A percentile compares a stretch with the other conserved stretches of the same genome.
These are phyloP conservation scores for Incurvaria masculella DNA, from an alignment of 2,888 invertebrate genomes.

Conservation along the genomic window DNA sequence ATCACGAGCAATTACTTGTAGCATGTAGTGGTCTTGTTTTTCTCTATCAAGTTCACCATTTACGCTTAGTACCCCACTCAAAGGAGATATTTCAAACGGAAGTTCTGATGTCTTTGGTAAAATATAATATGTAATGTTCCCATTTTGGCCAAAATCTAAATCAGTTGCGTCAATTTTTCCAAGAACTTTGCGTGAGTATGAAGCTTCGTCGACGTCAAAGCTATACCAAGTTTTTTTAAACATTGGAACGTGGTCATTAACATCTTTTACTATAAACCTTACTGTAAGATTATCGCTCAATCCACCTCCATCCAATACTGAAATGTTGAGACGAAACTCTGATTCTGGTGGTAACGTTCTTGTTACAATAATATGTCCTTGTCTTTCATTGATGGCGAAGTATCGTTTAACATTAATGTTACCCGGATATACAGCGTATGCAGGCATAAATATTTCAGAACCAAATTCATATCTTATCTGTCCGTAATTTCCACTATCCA, in stretches of 20 bases:
- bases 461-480: slow-evolving; percentile 68
- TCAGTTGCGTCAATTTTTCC: slow-evolving; percentile 78
- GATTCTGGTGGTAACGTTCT: slow-evolving; percentile 70
- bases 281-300: slow-evolving; percentile 67
- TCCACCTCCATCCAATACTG: slow-evolving; percentile 74
- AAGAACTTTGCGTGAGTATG: slow-evolving; percentile 65
- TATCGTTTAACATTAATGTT: slow-evolving; percentile 58
- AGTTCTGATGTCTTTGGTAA: slow-evolving; percentile 42
- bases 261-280: slow-evolving; percentile 70
- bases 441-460: slow-evolving; percentile 64
- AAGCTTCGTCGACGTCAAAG: slow-evolving; percentile 78
- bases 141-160: slow-evolving; percentile 76
- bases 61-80: slow-evolving; percentile 67
- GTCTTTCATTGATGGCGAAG: slow-evolving; percentile 71
- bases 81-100: slow-evolving; percentile 69
- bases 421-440: slow-evolving; percentile 36
- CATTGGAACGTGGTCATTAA: slow-evolving; percentile 81
- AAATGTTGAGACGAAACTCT: slow-evolving; percentile 70
- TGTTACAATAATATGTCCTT: slow-evolving; percentile 73
- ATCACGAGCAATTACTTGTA: slow-evolving; percentile 72
- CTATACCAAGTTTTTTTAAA: slow-evolving; percentile 81
- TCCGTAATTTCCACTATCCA: slow-evolving; percentile 68
- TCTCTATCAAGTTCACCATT: slow-evolving; percentile 78
- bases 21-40: slow-evolving; percentile 63
- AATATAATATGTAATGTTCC: slow-evolving; percentile 71